phyloP scores from a whole-genome alignment of 1,140 invertebrate species.

The Acromyrmex echinatior region DNA sequence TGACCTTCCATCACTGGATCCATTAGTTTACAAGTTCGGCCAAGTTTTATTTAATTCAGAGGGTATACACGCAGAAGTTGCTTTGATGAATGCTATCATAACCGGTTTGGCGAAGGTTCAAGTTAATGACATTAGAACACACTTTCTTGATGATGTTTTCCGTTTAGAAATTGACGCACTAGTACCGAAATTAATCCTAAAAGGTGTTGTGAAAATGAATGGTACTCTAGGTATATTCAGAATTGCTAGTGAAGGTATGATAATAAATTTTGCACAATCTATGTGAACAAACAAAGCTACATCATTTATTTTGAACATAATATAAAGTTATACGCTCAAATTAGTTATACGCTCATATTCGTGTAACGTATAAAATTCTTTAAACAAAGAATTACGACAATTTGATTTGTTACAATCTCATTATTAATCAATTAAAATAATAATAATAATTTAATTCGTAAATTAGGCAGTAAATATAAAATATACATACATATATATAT shows the following conservation, averaged over 20 bases:
- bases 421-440: too few relatives aligned
- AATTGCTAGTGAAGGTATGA: background rate
- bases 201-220: background rate
- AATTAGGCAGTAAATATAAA: too few relatives aligned
- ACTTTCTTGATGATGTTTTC: conserved; percentile 2
- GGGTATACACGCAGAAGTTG: background rate
- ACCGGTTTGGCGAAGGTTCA: background rate
- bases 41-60: background rate
- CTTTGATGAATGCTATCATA: background rate
- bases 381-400: background rate
- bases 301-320: too few relatives aligned
- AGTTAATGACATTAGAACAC: background rate
- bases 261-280: background rate
- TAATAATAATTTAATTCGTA: too few relatives aligned
- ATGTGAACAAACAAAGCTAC: too few relatives aligned
- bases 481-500: too few relatives aligned
- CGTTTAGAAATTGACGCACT: background rate
- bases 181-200: background rate
- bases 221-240: background rate
- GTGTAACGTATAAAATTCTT: background rate
- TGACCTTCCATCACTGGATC: background rate
- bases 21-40: background rate
- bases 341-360: too few relatives aligned
- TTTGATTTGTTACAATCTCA: too few relatives aligned
- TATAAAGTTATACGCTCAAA: too few relatives aligned